These are phyloP conservation scores for Aphelenchoides besseyi DNA, from an alignment of 1,140 invertebrate species.

Conservation along the genomic window DNA sequence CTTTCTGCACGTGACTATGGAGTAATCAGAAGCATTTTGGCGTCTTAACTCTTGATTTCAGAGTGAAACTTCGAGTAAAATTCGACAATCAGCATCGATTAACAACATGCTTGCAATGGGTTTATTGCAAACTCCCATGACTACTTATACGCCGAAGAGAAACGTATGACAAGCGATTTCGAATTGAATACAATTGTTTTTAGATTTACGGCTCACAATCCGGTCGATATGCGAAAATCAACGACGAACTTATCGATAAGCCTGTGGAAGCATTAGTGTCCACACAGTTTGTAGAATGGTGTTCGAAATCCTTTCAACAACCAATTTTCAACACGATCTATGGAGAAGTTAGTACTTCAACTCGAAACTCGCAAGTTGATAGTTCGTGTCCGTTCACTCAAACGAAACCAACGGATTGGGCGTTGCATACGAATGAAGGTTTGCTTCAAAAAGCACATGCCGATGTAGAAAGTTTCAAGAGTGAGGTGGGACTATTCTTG, in stretches of 20 bases:
- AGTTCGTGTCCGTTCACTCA: slow-evolving; percentile 36
- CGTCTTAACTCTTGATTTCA: too few relatives aligned
- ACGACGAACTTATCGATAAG: slow-evolving; percentile 28
- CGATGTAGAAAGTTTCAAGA: slow-evolving; percentile 47
- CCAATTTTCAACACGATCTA: slow-evolving; percentile 60
- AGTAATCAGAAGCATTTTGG: neutral
- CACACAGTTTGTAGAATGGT: slow-evolving; percentile 62
- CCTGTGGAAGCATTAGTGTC: slow-evolving; percentile 40
- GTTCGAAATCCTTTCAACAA: slow-evolving; percentile 54
- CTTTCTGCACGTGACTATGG: slow-evolving; percentile 2
- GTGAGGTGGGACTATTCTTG: slow-evolving; percentile 30
- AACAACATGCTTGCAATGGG: slow-evolving; percentile 37
- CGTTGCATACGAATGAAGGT: slow-evolving; percentile 52
- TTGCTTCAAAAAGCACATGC: slow-evolving; percentile 43
- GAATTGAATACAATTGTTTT: slow-evolving; percentile 17
- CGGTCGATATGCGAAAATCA: slow-evolving; percentile 35
- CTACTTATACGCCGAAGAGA: slow-evolving; percentile 47
- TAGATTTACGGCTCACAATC: slow-evolving; percentile 45
- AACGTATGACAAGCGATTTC: slow-evolving; percentile 37
- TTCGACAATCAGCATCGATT: slow-evolving; percentile 33
- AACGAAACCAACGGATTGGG: slow-evolving; percentile 53
- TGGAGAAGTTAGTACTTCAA: slow-evolving; percentile 38
- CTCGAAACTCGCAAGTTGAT: slow-evolving; percentile 46
- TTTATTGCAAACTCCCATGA: slow-evolving; percentile 33
- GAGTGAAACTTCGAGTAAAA: slow-evolving; percentile 23